Conservation (phyloP, 2,113 vertebrate genomes). For the Haliaeetus leucogaster region DNA sequence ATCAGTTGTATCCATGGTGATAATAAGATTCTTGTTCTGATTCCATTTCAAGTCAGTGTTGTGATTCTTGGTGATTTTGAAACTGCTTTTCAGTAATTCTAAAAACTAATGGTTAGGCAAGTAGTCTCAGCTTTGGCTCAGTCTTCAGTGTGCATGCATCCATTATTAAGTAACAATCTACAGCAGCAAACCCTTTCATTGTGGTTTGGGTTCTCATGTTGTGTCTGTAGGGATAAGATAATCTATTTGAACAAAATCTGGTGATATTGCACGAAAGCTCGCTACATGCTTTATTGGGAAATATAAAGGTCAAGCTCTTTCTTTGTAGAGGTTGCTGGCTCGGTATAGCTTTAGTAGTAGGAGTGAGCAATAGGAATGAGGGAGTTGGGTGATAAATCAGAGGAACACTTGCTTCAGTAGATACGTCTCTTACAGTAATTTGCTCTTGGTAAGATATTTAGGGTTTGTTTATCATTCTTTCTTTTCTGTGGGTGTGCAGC, state of each 20-base stretch:
- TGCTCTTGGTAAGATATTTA: not conserved
- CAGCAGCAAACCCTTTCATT: not conserved
- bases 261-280: not conserved
- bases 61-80: constrained; percentile 19
- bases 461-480: not conserved
- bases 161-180: not conserved
- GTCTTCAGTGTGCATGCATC: not conserved
- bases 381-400: not conserved
- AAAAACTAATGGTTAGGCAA: constrained; percentile 3
- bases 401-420: not conserved
- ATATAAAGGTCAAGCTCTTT: not conserved
- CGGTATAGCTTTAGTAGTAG: not conserved
- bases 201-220: not conserved
- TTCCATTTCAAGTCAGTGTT: not conserved
- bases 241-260: not conserved
- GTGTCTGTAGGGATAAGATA: not conserved
- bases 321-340: not conserved
- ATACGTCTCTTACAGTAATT: not conserved
- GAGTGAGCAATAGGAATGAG: constrained; percentile 19
- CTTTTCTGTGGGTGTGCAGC: not conserved
- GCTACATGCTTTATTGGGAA: not conserved
- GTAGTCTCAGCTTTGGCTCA: not conserved
- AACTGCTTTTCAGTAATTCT: not conserved
- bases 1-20: constrained; percentile 38
- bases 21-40: not conserved